Evolutionary conservation across 2,888 invertebrate genomes (phyloP).

Genomic region (Iphiclides podalirius): DNA sequence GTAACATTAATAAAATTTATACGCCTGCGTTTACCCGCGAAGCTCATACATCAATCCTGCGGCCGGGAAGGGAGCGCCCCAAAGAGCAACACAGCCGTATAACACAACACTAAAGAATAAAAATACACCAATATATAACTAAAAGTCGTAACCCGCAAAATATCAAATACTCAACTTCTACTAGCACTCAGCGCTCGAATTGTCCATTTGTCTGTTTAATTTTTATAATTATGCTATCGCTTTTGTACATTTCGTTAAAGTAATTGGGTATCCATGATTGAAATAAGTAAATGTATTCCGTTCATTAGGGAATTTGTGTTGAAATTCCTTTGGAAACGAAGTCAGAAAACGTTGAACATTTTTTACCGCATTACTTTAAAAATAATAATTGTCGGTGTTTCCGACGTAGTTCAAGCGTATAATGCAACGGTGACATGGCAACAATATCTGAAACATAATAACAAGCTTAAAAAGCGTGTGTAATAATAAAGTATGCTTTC

Average conservation of each 20-base stretch:
- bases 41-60: slow-evolving; percentile 29
- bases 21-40: slow-evolving; percentile 38
- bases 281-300: no score
- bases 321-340: no score
- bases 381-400: background rate
- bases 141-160: no score
- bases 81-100: slow-evolving; percentile 10
- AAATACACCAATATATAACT: slow-evolving; percentile 12
- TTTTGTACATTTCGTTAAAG: no score
- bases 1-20: slow-evolving; percentile 60
- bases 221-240: no score
- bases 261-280: no score
- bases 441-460: slow-evolving; percentile 60
- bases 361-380: no score
- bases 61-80: slow-evolving; percentile 15
- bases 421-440: slow-evolving; percentile 43
- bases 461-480: slow-evolving; percentile 47
- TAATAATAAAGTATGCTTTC: slow-evolving; percentile 74
- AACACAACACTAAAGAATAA: slow-evolving; percentile 11
- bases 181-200: no score
- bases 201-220: no score
- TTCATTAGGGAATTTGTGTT: no score
- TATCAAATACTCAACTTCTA: no score
- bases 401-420: slow-evolving; percentile 8
- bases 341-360: no score